Conservation (phyloP, 2,888 invertebrate genomes). For the Drosophila cracens region DNA sequence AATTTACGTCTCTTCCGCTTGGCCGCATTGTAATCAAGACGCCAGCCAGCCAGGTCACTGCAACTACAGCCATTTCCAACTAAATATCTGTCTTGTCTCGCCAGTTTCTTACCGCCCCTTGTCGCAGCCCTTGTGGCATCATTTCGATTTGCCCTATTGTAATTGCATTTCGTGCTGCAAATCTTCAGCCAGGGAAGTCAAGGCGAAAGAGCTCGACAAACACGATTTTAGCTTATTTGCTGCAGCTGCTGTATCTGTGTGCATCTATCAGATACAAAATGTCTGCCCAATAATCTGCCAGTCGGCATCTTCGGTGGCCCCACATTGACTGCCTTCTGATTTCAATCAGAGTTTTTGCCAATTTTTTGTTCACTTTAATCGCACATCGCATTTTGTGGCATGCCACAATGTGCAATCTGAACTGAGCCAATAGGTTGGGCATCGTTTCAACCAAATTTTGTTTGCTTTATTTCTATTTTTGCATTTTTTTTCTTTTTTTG, state of each 20-base stretch:
- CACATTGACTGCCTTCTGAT: conserved; percentile 63
- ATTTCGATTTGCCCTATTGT: conserved; percentile 70
- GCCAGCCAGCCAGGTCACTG: conserved; percentile 33
- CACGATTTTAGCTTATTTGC: conserved; percentile 54
- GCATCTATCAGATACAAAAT: conserved; percentile 30
- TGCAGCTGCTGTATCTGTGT: conserved; percentile 17
- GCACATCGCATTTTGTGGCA: conserved; percentile 56
- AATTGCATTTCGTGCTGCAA: conserved; percentile 81
- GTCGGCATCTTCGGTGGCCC: conserved; percentile 77
- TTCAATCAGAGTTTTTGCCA: conserved; percentile 62
- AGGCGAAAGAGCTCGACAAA: conserved; percentile 34
- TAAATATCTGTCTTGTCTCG: conserved; percentile 33
- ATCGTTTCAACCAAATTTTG: neutral
- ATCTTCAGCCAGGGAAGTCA: conserved; percentile 34
- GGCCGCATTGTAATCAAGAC: conserved; percentile 64
- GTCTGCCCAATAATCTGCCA: conserved; percentile 62
- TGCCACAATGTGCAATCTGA: conserved; percentile 48
- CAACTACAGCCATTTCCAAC: conserved; percentile 42
- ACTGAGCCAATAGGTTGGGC: conserved; percentile 25
- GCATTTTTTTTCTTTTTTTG: neutral
- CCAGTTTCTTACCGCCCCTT: conserved; percentile 2
- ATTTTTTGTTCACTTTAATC: conserved; percentile 47
- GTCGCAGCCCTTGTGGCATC: conserved; percentile 20
- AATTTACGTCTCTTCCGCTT: conserved; percentile 76
- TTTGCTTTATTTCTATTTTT: neutral